Conservation (phyloP, 2,888 invertebrate species). For the Latrodectus hesperus region DNA sequence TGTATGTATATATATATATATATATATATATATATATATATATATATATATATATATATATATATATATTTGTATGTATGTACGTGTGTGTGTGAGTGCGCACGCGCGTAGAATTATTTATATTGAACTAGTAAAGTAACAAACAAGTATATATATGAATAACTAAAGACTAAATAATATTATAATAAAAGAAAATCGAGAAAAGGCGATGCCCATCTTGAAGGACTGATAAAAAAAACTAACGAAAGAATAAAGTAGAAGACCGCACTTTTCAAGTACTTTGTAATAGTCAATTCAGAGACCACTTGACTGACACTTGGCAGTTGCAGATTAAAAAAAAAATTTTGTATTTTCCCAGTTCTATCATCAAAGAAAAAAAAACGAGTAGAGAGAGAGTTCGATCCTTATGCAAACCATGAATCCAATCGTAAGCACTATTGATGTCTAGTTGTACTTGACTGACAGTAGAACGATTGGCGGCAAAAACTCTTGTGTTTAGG, state of each 20-base stretch:
- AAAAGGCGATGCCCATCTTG: not conserved
- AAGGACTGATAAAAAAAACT: not conserved
- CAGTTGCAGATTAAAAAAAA: conserved; percentile 53
- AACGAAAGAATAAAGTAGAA: conserved; percentile 20
- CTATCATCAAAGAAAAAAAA: conserved; percentile 49
- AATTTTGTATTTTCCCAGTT: conserved; percentile 28
- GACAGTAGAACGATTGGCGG: not conserved
- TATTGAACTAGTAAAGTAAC: not conserved
- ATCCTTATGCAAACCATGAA: conserved; percentile 59
- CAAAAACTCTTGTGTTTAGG: not conserved
- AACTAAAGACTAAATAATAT: not conserved
- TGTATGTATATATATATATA: too few relatives aligned
- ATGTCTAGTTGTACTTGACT: conserved; percentile 22
- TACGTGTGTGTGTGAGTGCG: not conserved
- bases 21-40: too few relatives aligned
- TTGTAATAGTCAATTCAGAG: conserved; percentile 66
- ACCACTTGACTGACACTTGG: conserved; percentile 68
- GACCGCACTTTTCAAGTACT: conserved; percentile 44
- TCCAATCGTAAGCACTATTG: conserved; percentile 63
- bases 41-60: too few relatives aligned
- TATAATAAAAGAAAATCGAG: not conserved
- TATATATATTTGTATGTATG: too few relatives aligned
- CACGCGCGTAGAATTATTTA: not conserved
- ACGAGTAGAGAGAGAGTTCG: conserved; percentile 6
- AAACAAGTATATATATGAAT: not conserved